Base-by-base conservation (phyloP, 1,140 invertebrate genomes). In the Drosophila ercepeae region DNA sequence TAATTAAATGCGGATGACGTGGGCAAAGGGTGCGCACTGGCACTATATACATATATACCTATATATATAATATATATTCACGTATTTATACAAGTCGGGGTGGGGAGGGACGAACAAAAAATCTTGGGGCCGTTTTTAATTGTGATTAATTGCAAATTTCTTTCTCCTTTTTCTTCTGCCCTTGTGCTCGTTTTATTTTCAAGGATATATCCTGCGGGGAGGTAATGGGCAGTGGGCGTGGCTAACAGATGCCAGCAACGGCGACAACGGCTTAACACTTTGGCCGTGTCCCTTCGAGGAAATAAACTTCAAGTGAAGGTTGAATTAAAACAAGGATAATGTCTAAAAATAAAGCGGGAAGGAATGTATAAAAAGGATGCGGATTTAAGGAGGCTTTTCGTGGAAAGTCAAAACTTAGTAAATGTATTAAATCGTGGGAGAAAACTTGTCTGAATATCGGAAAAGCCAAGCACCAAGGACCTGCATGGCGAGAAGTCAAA, bases 1-100 rank as follows among this genome's bases (percentile, higher is more conserved):
- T 86, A 86, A 86, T 88, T 86, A 86, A 81, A 84, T 77, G 52
- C 71, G 78, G 79, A 83, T 71, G 64, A 75, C 75, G 75, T 48
- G 48, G 75, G 23, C 54, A 75, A 50, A 44, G 64, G 13, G 19
- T n/a, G 27, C 14, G 27, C 36, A 14, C 36, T 13, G n/a, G 13
- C 13, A 11, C 27, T 45, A 32, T 4, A 45, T 45, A 53, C 9
- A 18, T 9, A 27, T 23, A 21, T 21, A 39, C 11, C 14, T 14
- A 36, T n/a, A 59, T 21, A 16, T n/a, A 25, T 3, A 13, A 0
- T 9, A 23, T 19, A 27, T 27, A 16, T 21, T 36, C 11, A 29
- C 7, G 19, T 9, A 44, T 21, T 9, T 9, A 16, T n/a, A 14
- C 39, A 13, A 16, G n/a, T 11, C 39, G 9, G 16, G 4, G 1